Base-by-base conservation (phyloP, 2,888 invertebrate genomes). In the Sarcophaga rosellei region DNA sequence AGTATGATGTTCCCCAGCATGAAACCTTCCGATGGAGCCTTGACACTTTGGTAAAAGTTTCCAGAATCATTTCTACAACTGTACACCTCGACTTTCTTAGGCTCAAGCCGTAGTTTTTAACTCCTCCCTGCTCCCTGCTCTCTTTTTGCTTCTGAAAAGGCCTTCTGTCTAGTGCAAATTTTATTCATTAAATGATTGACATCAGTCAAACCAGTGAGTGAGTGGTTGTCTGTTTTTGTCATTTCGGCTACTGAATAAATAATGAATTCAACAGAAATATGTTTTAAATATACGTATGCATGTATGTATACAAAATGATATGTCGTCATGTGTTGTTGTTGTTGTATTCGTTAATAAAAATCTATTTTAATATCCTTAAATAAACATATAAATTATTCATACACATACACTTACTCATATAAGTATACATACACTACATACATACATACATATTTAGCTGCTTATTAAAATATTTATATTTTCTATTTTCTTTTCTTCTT, bases 331-430 rank as follows among this genome's bases (percentile, higher is more conserved):
- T 35, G 35, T 35, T 25, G 35, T 6, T 25, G 35, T 6, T 35
- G 6, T 6, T 35, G 23, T 1, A 63, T 47, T 1, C 23, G 63
- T 65, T 44, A 53, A 79, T 79, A 72, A 35, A 63, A 57, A 63
- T 79, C 72, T 53, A 21, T 17, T 53, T 45, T 72, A 65, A 65
- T 57, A 35, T 44, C 63, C 63, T 63, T 53, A 70, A 63, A 47
- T 35, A 70, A 70, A 78, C 70, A 78, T 21, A 53, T 53, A 53
- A 62, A 63, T 70, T 63, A 78, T 78, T 78, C 44, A 63, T 2
- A 5, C 3, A 4, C 53, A 17, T 53, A 53, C 53, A 66, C 59
- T 44, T 76, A 57, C 66, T 59, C 35, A 21, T 35, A 76, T 57
- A 66, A 35, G 47, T 47, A 47, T 47, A 47, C 15, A 15, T 45